Percentiles rank a stretch among this genome's conserved stretches.
Evolutionary conservation across 2,113 vertebrate species (phyloP).

Genomic region (Myrmecobius fasciatus): DNA sequence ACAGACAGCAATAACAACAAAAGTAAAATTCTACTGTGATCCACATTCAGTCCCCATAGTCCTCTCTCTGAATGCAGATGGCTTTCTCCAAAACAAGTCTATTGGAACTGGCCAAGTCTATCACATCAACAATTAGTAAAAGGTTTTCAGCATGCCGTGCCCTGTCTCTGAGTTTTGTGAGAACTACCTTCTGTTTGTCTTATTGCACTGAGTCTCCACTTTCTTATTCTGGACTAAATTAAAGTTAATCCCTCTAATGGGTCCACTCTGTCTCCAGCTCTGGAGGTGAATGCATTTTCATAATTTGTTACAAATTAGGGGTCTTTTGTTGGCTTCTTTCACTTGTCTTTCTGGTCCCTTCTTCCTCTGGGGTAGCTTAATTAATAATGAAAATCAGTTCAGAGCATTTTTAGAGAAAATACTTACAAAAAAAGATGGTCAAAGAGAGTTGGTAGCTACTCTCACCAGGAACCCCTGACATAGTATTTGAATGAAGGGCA

Average conservation of each 20-base stretch:
- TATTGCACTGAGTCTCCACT: background rate
- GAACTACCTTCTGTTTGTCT: background rate
- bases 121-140: background rate
- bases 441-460: background rate
- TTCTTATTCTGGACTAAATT: background rate
- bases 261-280: background rate
- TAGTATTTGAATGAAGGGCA: background rate
- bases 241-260: background rate
- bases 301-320: background rate
- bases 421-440: background rate
- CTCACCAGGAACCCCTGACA: background rate
- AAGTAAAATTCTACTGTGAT: too few relatives aligned
- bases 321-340: background rate
- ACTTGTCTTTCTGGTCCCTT: background rate
- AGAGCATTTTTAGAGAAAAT: background rate
- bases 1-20: too few relatives aligned
- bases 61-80: too few relatives aligned
- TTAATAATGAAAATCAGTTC: background rate
- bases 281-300: background rate
- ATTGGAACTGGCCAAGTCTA: too few relatives aligned
- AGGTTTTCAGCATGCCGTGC: background rate
- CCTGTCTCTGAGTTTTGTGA: background rate
- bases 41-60: too few relatives aligned
- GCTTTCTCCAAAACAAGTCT: too few relatives aligned
- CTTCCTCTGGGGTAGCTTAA: background rate